Evolutionary conservation across 2,113 vertebrate species (phyloP).

Genomic region (Scomber colias): DNA sequence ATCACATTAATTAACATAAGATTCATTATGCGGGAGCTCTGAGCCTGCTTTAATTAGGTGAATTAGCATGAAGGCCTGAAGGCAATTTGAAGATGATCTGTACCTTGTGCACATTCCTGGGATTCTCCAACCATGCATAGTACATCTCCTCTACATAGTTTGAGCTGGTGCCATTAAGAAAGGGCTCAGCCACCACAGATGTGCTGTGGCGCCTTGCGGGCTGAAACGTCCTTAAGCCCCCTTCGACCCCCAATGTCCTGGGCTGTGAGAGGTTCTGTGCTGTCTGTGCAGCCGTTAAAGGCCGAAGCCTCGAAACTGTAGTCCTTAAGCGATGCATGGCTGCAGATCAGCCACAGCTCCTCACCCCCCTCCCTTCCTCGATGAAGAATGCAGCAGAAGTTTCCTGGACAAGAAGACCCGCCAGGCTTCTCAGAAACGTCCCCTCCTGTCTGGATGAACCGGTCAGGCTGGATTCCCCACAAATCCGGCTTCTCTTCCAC

Average conservation of each 20-base stretch:
- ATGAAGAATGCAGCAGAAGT: not conserved
- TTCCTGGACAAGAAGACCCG: not conserved
- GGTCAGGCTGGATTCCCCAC: not conserved
- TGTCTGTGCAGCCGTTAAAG: slow-evolving; percentile 87
- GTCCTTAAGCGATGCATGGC: slow-evolving; percentile 94
- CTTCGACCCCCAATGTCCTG: slow-evolving; percentile 71
- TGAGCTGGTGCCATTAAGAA: slow-evolving; percentile 93
- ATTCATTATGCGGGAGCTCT: too few relatives aligned
- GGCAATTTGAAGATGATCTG: too few relatives aligned
- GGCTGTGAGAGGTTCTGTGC: slow-evolving; percentile 84
- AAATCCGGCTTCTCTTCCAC: not conserved
- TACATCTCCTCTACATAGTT: slow-evolving; percentile 99
- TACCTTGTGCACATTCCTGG: slow-evolving; percentile 96
- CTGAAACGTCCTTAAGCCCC: slow-evolving; percentile 87
- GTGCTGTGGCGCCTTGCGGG: slow-evolving; percentile 84
- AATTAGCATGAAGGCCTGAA: too few relatives aligned
- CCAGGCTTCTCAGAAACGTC: slow-evolving; percentile 4
- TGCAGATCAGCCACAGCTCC: slow-evolving; percentile 62
- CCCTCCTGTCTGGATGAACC: not conserved
- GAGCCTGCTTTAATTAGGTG: too few relatives aligned
- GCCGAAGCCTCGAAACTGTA: slow-evolving; percentile 89
- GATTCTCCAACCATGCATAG: slow-evolving; percentile 95
- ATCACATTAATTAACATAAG: too few relatives aligned
- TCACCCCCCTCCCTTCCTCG: slow-evolving; percentile 22
- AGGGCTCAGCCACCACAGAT: slow-evolving; percentile 90